Conservation (phyloP, 2,797 vertebrate genomes). For the Myripristis jacobus region DNA sequence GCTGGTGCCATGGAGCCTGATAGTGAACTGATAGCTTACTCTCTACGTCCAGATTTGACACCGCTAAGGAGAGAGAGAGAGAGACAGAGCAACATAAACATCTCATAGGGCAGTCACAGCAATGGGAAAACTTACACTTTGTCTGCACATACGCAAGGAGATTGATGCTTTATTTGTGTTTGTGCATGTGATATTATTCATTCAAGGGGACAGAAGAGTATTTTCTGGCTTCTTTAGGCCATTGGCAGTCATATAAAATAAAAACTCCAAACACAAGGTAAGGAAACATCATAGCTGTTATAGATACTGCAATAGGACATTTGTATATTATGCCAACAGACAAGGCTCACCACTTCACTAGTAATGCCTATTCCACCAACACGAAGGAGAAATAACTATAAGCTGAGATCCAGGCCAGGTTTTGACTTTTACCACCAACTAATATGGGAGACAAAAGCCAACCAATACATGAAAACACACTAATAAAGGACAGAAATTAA, state of each 20-base stretch:
- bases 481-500: background rate
- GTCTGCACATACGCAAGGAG: background rate
- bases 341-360: background rate
- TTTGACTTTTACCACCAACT: slow-evolving; percentile 25
- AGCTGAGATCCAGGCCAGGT: slow-evolving; percentile 29
- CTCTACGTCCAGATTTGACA: slow-evolving; percentile 96
- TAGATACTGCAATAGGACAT: background rate
- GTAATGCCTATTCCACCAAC: background rate
- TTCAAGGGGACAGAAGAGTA: background rate
- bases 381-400: background rate
- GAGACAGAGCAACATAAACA: background rate
- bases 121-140: background rate
- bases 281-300: background rate
- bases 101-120: background rate
- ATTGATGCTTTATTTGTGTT: too few species aligned
- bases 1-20: slow-evolving; percentile 94
- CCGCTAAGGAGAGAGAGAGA: slow-evolving; percentile 82
- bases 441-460: slow-evolving; percentile 4
- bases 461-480: slow-evolving; percentile 11
- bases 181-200: background rate
- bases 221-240: background rate
- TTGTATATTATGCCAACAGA: background rate
- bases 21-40: slow-evolving; percentile 95
- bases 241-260: background rate
- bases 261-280: background rate